A percentile compares a stretch with the other conserved stretches of the same genome.
Evolutionary conservation across 92 coral and sea anemone species (phyloP).

Genomic region (Phymanthus crucifer): DNA sequence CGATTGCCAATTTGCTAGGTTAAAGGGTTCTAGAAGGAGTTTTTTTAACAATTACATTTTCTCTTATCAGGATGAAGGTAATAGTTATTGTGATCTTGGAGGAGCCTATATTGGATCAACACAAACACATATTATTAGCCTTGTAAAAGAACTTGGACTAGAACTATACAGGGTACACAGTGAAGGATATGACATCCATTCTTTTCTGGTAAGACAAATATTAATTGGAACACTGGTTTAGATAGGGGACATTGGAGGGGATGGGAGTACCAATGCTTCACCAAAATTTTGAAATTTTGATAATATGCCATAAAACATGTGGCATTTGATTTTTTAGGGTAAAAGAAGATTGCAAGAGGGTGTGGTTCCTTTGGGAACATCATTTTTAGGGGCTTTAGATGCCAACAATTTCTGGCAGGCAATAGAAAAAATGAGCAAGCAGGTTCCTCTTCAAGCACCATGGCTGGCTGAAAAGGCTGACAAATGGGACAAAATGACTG

Average conservation of each 20-base stretch:
- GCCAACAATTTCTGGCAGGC: conserved; percentile 62
- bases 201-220: conserved; percentile 47
- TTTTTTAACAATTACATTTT: background rate
- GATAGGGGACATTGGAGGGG: no score
- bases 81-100: conserved; percentile 66
- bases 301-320: background rate
- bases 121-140: conserved; percentile 58
- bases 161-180: conserved; percentile 56
- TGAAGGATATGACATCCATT: conserved; percentile 64
- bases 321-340: conserved; percentile 36
- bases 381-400: conserved; percentile 54
- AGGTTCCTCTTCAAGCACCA: conserved; percentile 71
- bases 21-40: no score
- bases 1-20: no score
- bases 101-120: conserved; percentile 77
- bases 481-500: conserved; percentile 80
- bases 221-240: background rate
- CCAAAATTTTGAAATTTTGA: no score
- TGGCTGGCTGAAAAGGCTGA: conserved; percentile 67
- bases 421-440: conserved; percentile 63
- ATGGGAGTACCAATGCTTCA: no score
- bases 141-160: conserved; percentile 63
- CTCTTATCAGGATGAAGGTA: conserved; percentile 40
- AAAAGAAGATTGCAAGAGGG: conserved; percentile 49
- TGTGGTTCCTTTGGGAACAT: conserved; percentile 51